Percentiles rank a stretch among this genome's conserved stretches.
These are phyloP conservation scores for Rhagologus leucostigma DNA, from an alignment of 2,113 vertebrate species.

Conservation along the genomic window DNA sequence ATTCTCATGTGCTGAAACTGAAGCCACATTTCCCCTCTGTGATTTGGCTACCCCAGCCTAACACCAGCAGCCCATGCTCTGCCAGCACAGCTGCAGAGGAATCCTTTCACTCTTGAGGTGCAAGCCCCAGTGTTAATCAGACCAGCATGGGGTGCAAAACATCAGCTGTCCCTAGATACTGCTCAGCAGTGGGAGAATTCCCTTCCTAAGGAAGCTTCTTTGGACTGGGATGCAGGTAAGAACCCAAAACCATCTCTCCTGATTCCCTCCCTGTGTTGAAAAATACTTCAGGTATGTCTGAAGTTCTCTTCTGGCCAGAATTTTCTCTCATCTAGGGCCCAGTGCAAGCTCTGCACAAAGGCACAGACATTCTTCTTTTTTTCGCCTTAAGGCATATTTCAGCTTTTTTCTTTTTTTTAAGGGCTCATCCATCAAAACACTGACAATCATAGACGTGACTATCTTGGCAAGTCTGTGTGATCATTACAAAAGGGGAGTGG, in stretches of 20 bases:
- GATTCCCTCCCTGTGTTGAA: not conserved
- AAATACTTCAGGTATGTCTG: not conserved
- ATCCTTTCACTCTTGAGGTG: not conserved
- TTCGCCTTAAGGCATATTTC: not conserved
- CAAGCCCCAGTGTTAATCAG: not conserved
- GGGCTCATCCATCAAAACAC: not conserved
- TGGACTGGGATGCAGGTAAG: not conserved
- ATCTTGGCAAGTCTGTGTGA: not conserved
- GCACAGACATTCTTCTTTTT: not conserved
- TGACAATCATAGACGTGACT: not conserved
- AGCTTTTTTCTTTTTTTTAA: not conserved
- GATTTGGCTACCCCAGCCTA: not conserved
- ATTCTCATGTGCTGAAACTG: not conserved
- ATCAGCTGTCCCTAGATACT: not conserved
- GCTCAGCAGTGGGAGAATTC: not conserved
- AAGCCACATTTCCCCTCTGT: not conserved
- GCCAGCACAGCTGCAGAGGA: not conserved
- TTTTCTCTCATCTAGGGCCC: not conserved
- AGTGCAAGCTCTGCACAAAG: not conserved
- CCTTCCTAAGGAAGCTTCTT: not conserved
- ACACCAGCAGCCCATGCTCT: not conserved
- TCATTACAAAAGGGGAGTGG: not conserved
- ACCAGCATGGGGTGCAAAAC: rapidly evolving
- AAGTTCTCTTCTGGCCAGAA: not conserved
- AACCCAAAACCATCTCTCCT: not conserved